Base-by-base conservation (phyloP, 2,888 invertebrate species). In the Habrosyne pyritoides region DNA sequence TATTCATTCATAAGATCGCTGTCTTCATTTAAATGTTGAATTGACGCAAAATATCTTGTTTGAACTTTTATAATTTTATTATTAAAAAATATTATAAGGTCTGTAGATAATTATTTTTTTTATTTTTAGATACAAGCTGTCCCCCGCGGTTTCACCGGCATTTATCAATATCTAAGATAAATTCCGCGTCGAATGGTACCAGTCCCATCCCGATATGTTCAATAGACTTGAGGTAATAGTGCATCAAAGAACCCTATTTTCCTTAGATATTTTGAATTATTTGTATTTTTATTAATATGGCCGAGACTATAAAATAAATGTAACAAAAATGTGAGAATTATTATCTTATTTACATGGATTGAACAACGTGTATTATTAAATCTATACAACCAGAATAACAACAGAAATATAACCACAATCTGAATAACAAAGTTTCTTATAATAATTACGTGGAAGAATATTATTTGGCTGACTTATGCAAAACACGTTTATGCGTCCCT, bases 1-100 rank as follows among this genome's bases (percentile, higher is more conserved):
- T 74, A 68, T 76, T 77, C 79, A 83, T 85, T 82, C 80, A 79
- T 76, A 67, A 69, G 71, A 71, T 75, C 66, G 63, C 71, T 69
- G 65, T 73, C 71, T 64, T 78, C 69, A 72, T 80, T 77, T 71
- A 69, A 71, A 73, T 73, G 69, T 69, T 66, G 50, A 28, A 50
- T 28, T 30, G 30, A 28, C 21, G 28, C 18, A 18, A 50, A 21
- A 50, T 30, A 30, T 50, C 30, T 48, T 50, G 28, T 50, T 21
- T 10, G 30, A 50, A 50, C 18, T 28, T 50, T 49, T 26, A 7
- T 14, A 49, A 26, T 49, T 49, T 26, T n/a, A n/a, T n/a, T n/a
- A n/a, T n/a, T 3, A 49, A 26, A 49, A 18, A 21, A 50, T 30
- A 14, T 18, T 42, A 42, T 18, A 18, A 14, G 1, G 14, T 24